These are phyloP conservation scores for Elysia chlorotica DNA, from an alignment of 1,140 invertebrate species.

Conservation along the genomic window DNA sequence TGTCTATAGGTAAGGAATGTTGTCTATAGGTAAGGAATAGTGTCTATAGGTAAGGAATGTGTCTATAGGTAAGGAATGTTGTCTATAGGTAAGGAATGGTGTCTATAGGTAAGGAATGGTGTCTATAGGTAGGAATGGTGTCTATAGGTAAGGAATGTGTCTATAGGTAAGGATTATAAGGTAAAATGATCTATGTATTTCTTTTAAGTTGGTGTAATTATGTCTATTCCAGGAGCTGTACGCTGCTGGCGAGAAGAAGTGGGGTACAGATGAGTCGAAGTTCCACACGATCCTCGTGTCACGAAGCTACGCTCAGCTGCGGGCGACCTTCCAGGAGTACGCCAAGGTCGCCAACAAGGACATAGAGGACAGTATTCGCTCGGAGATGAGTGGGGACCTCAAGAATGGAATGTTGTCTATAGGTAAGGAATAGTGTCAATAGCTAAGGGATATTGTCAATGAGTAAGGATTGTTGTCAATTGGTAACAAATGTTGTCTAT, in stretches of 20 bases:
- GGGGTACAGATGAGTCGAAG: conserved; percentile 65
- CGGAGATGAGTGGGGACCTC: conserved; percentile 62
- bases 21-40: conserved; percentile 58
- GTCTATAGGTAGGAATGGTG: no score
- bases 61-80: background rate
- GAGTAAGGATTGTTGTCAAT: conserved; percentile 51
- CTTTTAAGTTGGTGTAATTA: no score
- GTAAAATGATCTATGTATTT: no score
- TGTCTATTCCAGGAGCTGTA: conserved; percentile 35
- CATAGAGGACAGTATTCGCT: conserved; percentile 59
- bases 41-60: background rate
- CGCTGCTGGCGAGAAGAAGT: conserved; percentile 65
- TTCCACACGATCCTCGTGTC: conserved; percentile 57
- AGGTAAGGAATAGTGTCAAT: no score
- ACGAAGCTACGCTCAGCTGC: conserved; percentile 57
- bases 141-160: background rate
- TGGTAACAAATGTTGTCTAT: conserved; percentile 57
- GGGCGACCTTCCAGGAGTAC: conserved; percentile 61
- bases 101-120: conserved; percentile 58
- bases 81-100: conserved; percentile 45
- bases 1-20: conserved; percentile 56
- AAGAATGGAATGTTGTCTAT: conserved; percentile 56
- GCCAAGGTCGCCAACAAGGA: conserved; percentile 57
- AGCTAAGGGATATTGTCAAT: conserved; percentile 29
- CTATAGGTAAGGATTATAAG: no score